phyloP scores from a whole-genome alignment of 2,888 invertebrate genomes.

The Ichneumoninae sp. region DNA sequence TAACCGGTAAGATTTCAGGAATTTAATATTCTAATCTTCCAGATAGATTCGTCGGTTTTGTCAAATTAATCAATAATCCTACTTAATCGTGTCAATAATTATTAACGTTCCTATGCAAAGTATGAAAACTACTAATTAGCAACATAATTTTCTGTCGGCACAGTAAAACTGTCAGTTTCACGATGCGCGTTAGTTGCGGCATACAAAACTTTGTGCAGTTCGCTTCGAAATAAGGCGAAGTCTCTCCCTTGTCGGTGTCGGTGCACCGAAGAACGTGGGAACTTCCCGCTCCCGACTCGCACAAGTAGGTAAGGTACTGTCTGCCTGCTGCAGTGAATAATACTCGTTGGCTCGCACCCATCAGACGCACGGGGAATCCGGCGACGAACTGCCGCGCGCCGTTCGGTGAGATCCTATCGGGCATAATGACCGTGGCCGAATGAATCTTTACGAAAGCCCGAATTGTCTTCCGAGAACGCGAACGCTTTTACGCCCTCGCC shows the following conservation, averaged over 20 bases:
- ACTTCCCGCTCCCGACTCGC: constrained; percentile 60
- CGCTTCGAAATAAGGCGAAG: constrained; percentile 43
- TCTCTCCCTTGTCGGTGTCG: constrained; percentile 50
- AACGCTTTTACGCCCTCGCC: neutral
- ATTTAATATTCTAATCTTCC: no score
- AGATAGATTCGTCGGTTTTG: no score
- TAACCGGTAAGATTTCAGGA: no score
- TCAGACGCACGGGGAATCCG: constrained; percentile 46
- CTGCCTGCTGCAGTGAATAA: constrained; percentile 19
- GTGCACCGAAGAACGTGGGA: constrained; percentile 63
- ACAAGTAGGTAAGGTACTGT: constrained; percentile 46
- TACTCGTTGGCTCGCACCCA: constrained; percentile 36
- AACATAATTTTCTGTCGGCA: no score
- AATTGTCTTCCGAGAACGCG: constrained; percentile 40
- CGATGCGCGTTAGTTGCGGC: neutral
- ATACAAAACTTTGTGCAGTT: neutral
- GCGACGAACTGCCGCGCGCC: constrained; percentile 22
- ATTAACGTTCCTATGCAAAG: no score
- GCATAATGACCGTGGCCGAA: constrained; percentile 54
- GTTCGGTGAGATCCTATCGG: constrained; percentile 56
- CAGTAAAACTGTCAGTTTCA: neutral
- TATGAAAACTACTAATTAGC: no score
- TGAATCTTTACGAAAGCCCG: constrained; percentile 48
- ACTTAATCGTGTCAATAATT: no score
- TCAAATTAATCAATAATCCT: no score